Percentiles rank a stretch among this genome's conserved stretches.
These are phyloP conservation scores for Leptobrachium ailaonicum DNA, from an alignment of 2,113 vertebrate species.

Conservation along the genomic window DNA sequence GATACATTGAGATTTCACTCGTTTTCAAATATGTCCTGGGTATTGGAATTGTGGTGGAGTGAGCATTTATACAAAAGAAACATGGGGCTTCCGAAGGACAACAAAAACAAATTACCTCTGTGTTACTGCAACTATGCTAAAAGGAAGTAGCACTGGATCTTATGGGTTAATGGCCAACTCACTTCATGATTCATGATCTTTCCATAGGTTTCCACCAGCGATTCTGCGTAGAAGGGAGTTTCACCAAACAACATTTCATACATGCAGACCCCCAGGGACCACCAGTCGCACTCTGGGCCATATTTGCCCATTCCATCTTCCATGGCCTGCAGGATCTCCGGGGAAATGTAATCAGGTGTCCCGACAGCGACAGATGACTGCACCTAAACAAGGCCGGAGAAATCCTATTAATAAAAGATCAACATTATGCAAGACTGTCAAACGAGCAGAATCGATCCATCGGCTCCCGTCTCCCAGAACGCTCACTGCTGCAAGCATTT, in stretches of 20 bases:
- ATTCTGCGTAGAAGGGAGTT: constrained; percentile 94
- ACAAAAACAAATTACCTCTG: no score
- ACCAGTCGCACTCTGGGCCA: constrained; percentile 96
- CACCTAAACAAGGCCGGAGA: constrained; percentile 68
- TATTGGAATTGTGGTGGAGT: no score
- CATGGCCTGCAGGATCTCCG: constrained; percentile 97
- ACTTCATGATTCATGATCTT: constrained; percentile 99
- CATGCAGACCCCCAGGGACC: constrained; percentile 95
- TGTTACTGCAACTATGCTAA: no score
- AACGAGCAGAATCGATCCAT: no score
- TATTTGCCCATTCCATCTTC: constrained; percentile 96
- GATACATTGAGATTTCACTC: no score
- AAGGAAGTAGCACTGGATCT: no score
- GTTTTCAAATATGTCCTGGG: no score
- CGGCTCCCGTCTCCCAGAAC: no score
- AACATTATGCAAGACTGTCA: no score
- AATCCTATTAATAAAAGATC: not conserved
- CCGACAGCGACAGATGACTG: constrained; percentile 96
- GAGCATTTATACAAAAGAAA: no score
- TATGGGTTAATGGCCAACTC: constrained; percentile 36
- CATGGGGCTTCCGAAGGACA: no score
- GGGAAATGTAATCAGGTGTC: constrained; percentile 96
- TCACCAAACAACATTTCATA: constrained; percentile 97
- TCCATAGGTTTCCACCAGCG: constrained; percentile 92
- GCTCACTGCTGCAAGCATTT: no score